Evolutionary conservation across 2,888 invertebrate species (phyloP).

Genomic region (Amblyjoppa proteus): DNA sequence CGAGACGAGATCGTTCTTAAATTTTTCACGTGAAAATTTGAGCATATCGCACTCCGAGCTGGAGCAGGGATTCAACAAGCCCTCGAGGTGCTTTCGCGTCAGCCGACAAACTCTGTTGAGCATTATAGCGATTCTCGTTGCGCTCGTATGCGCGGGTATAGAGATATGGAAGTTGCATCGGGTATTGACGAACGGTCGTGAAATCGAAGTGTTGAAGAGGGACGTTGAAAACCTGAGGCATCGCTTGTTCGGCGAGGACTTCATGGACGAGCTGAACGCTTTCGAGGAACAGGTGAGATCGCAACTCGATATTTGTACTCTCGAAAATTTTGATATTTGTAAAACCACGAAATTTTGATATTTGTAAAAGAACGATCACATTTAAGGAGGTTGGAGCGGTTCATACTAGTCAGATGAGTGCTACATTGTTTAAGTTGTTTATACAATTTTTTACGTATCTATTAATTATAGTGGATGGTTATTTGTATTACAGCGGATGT

Average conservation of each 20-base stretch:
- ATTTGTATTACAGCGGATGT: too few species aligned
- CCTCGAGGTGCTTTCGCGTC: slow-evolving; percentile 66
- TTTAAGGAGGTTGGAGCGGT: not conserved
- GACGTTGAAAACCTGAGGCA: slow-evolving; percentile 81
- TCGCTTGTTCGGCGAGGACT: slow-evolving; percentile 78
- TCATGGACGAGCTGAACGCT: slow-evolving; percentile 79
- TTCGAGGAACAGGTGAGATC: slow-evolving; percentile 81
- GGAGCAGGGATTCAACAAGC: slow-evolving; percentile 79
- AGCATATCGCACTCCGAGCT: slow-evolving; percentile 80
- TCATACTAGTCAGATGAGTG: too few species aligned
- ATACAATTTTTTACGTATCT: too few species aligned
- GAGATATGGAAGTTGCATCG: slow-evolving; percentile 79
- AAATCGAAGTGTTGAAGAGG: slow-evolving; percentile 78
- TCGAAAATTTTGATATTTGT: not conserved
- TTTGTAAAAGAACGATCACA: not conserved
- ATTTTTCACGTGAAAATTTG: slow-evolving; percentile 81
- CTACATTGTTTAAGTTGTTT: too few species aligned
- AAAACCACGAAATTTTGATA: not conserved
- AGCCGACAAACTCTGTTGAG: slow-evolving; percentile 75
- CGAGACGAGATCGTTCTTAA: slow-evolving; percentile 79
- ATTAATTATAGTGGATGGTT: too few species aligned
- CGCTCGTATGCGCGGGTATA: slow-evolving; percentile 76
- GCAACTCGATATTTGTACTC: not conserved
- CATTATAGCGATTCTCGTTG: slow-evolving; percentile 74
- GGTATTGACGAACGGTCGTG: slow-evolving; percentile 74